Conservation (phyloP, 2,113 vertebrate species). For the Azemiops feae region DNA sequence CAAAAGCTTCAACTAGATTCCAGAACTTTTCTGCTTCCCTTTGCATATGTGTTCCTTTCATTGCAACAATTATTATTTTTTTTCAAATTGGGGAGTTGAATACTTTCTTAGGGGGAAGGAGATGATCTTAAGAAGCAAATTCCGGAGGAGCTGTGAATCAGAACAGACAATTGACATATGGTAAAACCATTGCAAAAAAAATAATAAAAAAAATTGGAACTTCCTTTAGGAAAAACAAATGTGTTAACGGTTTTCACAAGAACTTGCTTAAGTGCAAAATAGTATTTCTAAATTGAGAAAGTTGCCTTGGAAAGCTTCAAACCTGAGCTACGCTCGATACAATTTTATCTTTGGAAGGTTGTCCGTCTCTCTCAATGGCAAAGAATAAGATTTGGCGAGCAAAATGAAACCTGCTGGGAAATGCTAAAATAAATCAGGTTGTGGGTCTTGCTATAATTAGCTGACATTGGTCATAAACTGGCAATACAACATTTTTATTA, state of each 20-base stretch:
- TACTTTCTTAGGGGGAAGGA: neutral
- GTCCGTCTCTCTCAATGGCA: neutral
- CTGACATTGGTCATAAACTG: neutral
- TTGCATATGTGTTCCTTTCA: neutral
- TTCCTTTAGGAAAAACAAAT: neutral
- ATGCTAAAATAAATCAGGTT: neutral
- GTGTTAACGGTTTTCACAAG: neutral
- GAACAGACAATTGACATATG: slow-evolving; percentile 11
- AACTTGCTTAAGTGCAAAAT: neutral
- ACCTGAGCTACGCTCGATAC: neutral
- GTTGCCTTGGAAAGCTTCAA: neutral
- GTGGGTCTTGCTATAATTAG: neutral
- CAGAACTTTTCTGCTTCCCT: neutral
- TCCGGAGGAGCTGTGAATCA: neutral
- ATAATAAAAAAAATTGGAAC: slow-evolving; percentile 5
- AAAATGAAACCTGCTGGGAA: neutral
- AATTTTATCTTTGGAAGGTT: neutral
- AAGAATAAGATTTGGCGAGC: neutral
- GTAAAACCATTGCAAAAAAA: neutral
- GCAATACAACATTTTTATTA: neutral
- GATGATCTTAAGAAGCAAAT: neutral
- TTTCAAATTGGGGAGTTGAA: neutral
- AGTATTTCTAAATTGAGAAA: neutral
- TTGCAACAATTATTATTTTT: neutral
- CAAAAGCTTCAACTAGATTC: neutral